phyloP scores from a whole-genome alignment of 2,797 vertebrate genomes.

The Syngnathus acus region DNA sequence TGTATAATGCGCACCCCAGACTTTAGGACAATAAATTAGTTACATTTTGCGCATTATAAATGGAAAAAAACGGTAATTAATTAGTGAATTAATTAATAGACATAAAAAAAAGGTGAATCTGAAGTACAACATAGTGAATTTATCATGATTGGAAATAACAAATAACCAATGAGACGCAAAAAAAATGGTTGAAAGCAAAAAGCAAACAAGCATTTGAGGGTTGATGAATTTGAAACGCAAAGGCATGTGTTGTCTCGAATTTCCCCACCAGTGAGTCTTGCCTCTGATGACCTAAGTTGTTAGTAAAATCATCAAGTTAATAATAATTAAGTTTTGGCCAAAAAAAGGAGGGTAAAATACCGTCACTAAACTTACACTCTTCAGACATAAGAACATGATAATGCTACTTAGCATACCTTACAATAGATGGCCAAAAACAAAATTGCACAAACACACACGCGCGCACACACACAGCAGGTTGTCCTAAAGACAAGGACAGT shows the following conservation, averaged over 20 bases:
- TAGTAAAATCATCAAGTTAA: slow-evolving; percentile 24
- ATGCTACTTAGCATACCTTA: slow-evolving; percentile 42
- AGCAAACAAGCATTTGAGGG: neutral
- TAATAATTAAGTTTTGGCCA: slow-evolving; percentile 19
- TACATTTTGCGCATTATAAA: too few relatives aligned
- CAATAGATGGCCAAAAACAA: slow-evolving; percentile 35
- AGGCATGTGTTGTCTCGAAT: neutral
- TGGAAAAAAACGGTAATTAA: too few relatives aligned
- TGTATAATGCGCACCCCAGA: too few relatives aligned
- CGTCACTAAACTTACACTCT: slow-evolving; percentile 23
- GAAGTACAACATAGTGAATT: too few relatives aligned
- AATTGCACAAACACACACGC: slow-evolving; percentile 12
- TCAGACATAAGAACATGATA: slow-evolving; percentile 33
- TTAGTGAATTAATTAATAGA: too few relatives aligned
- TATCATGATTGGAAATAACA: neutral
- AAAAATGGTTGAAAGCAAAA: too few relatives aligned
- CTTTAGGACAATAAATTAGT: too few relatives aligned
- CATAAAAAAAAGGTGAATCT: too few relatives aligned
- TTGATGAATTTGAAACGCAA: neutral
- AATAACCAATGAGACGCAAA: neutral
- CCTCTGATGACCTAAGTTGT: slow-evolving; percentile 41
- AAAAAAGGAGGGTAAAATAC: neutral
- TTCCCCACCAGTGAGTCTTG: slow-evolving; percentile 22
- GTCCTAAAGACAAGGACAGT: slow-evolving; percentile 14
- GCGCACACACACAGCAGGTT: slow-evolving; percentile 23